Conservation (phyloP, 2,888 invertebrate genomes). For the Dryococelus australis region DNA sequence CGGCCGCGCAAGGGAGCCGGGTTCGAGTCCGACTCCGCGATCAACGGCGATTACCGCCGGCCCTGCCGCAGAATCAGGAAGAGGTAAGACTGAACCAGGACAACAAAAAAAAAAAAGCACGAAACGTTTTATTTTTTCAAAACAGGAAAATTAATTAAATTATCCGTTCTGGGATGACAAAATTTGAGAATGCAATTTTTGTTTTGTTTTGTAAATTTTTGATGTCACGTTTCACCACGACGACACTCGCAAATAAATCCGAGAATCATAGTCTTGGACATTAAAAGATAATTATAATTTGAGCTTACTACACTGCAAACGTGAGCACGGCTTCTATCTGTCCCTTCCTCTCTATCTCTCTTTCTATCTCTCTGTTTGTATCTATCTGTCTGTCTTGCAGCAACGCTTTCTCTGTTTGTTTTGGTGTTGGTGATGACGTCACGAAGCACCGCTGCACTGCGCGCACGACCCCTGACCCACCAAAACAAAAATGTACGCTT, state of each 20-base stretch:
- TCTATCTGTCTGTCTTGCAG: constrained; percentile 21
- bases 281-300: neutral
- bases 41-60: constrained; percentile 44
- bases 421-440: constrained; percentile 28
- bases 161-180: neutral
- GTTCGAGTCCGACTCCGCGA: constrained; percentile 36
- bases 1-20: constrained; percentile 38
- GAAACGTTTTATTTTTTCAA: neutral
- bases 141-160: neutral
- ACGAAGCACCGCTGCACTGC: constrained; percentile 24
- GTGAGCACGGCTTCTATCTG: constrained; percentile 22
- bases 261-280: neutral
- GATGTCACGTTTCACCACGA: constrained; percentile 4
- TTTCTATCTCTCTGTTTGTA: neutral
- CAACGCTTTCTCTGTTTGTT: constrained; percentile 28
- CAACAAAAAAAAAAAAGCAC: neutral
- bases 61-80: constrained; percentile 43
- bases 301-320: neutral
- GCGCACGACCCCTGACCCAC: neutral
- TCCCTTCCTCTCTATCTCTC: neutral
- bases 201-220: constrained; percentile 11
- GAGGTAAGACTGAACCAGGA: constrained; percentile 38
- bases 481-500: neutral
- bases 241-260: neutral
- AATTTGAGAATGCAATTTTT: neutral